Evolutionary conservation across 2,797 vertebrate species (phyloP), one percentile per base, ranked within the genome.

Genomic region (Microctenopoma stevenorrisi): DNA sequence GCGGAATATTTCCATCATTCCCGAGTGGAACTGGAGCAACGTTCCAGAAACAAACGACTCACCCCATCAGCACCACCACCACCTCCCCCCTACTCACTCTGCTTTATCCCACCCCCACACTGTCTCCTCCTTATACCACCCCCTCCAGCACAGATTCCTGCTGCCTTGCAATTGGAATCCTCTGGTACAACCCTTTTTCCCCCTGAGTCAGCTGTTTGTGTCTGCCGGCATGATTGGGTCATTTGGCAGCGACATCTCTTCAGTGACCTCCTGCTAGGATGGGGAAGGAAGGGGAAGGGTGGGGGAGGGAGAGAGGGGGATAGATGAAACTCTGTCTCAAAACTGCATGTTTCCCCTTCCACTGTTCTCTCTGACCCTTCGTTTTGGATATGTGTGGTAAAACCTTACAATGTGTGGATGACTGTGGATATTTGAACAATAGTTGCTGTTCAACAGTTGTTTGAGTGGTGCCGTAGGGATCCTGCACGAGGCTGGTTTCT

Each of bases 1-100:
- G 62, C 64, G 9, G 84, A 92, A 93, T 94, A 92, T 94, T 95
- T 94, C 94, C 94, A 94, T 93, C 91, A 88, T 92, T 92, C 89
- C 80, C 80, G 78, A 88, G 87, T 92, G 86, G 89, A 91, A 87
- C 86, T 88, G 83, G 79, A 91, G 82, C 83, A 84, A 79, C 69
- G 88, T 92, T 92, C 90, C 89, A 92, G 86, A 92, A 91, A 82
- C 80, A 79, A 87, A 83, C 88, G 81, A 72, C 86, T 86, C 84
- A 57, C 79, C 88, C 88, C 76, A 70, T 71, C 22, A 26, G 44
- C 44, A 46, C 44, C 9, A 22, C 56, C 58, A 47, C 64, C 75
- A 63, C 77, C 81, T 78, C 72, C 78, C 81, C 81, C 72, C 78
- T 69, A 61, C 81, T 82, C 57, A 16, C 81, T 87, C 83, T 65